Base-by-base conservation (phyloP, 2,797 vertebrate genomes). In the Serranus cabrilla region DNA sequence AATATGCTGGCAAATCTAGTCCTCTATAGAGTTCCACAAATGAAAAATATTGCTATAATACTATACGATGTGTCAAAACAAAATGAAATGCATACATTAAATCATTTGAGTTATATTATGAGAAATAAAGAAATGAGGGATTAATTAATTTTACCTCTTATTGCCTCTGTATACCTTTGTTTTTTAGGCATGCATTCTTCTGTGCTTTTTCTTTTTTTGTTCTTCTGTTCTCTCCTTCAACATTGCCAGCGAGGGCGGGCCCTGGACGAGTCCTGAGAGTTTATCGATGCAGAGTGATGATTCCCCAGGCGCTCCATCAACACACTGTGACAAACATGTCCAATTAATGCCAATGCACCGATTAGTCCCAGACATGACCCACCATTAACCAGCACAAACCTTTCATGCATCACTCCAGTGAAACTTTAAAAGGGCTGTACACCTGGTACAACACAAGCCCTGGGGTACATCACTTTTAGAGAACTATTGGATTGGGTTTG, bases 321-420 rank as follows among this genome's bases (percentile, higher is more conserved):
- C 37, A 58, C 71, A 62, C 75, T 43, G 37, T 85, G 78, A 84
- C 81, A 84, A 75, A 78, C 47, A 75, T 21, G 67, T 74, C 68
- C 80, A 82, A 74, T 78, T 74, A 70, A 72, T 81, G 69, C 66
- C 43, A 76, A 40, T 55, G 50, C 63, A 42, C 64, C 34, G 46
- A 84, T 90, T 91, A 83, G 69, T 71, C 76, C n/a, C 37, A 55
- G 42, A 75, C 75, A 71, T 45, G 59, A 76, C 74, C 82, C 55
- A 34, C 27, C 49, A 37, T 31, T 25, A 75, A 68, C 49, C 42
- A 21, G 46, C 49, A 21, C 58, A 21, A 76, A 37, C 42, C 10
- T 47, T 60, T 17, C 21, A 43, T 4, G 49, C 54, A 50, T 66
- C 43, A 59, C 40, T 74, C 17, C 37, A n/a, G 42, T 45, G 17